A percentile compares a stretch with the other conserved stretches of the same genome.
These are phyloP conservation scores for Xenentodon cancila DNA, from an alignment of 2,797 vertebrate genomes.

Conservation along the genomic window DNA sequence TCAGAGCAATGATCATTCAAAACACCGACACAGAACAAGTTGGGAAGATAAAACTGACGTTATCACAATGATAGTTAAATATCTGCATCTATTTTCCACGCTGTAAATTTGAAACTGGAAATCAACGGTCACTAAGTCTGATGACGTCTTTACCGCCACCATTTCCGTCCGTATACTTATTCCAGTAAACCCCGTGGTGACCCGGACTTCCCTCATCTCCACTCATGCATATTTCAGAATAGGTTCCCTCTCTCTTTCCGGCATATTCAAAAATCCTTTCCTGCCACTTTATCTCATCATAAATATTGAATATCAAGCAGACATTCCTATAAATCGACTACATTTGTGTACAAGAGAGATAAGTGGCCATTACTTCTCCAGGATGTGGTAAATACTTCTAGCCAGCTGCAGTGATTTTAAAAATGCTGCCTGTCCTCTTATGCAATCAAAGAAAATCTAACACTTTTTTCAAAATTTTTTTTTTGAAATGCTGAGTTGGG, in stretches of 20 bases:
- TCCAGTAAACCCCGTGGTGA: slow-evolving; percentile 1
- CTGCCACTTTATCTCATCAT: slow-evolving; percentile 62
- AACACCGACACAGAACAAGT: too few species aligned
- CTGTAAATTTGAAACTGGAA: background rate
- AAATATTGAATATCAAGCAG: slow-evolving; percentile 70
- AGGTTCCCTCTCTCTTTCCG: slow-evolving; percentile 23
- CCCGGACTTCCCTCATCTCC: slow-evolving; percentile 38
- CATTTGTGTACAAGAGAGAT: slow-evolving; percentile 70
- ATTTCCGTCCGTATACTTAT: background rate
- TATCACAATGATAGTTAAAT: too few species aligned
- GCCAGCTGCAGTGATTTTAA: slow-evolving; percentile 45
- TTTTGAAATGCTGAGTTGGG: slow-evolving; percentile 36
- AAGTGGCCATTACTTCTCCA: slow-evolving; percentile 61
- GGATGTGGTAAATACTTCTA: slow-evolving; percentile 46
- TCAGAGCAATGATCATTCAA: background rate
- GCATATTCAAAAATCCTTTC: slow-evolving; percentile 46
- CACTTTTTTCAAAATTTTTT: background rate
- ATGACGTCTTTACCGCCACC: slow-evolving; percentile 22
- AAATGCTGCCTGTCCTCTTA: slow-evolving; percentile 47
- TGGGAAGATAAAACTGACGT: too few species aligned
- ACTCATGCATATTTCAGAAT: slow-evolving; percentile 70
- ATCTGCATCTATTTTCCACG: too few species aligned
- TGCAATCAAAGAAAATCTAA: slow-evolving; percentile 21
- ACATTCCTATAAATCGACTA: slow-evolving; percentile 61
- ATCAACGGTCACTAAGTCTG: background rate